A percentile compares a stretch with the other conserved stretches of the same genome.
These are phyloP conservation scores for Marisa cornuarietis DNA, from an alignment of 1,140 invertebrate species.

Conservation along the genomic window DNA sequence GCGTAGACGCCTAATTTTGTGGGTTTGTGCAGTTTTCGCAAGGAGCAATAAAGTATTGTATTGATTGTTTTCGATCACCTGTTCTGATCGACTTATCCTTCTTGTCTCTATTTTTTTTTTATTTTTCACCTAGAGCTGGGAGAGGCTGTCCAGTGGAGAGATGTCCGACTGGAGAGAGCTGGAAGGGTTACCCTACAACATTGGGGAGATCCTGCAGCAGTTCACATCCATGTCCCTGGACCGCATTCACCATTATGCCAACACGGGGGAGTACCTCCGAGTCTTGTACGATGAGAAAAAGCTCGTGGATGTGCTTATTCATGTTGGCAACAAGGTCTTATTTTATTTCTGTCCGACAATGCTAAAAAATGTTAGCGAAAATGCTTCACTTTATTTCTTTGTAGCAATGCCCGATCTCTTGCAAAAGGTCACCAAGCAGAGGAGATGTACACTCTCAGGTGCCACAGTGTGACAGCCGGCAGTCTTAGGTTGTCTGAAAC, in stretches of 20 bases:
- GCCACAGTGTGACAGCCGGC: no score
- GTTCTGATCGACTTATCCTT: not conserved
- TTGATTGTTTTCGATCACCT: not conserved
- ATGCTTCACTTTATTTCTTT: no score
- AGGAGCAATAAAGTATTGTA: not conserved
- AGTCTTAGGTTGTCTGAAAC: no score
- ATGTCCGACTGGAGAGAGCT: not conserved
- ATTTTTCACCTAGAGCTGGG: not conserved
- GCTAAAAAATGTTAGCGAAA: no score
- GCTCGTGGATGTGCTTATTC: slow-evolving; percentile 42
- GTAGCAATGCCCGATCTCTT: no score
- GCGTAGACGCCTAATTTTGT: not conserved
- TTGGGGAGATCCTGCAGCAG: slow-evolving; percentile 27
- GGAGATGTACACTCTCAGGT: no score
- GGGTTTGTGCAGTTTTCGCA: not conserved
- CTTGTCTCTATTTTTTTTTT: not conserved
- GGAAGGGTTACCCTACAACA: not conserved
- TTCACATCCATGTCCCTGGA: slow-evolving; percentile 33
- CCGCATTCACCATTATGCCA: slow-evolving; percentile 37
- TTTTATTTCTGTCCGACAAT: no score
- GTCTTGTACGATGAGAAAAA: slow-evolving; percentile 29
- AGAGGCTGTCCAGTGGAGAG: not conserved
- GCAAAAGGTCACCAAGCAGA: no score
- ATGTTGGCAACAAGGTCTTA: slow-evolving; percentile 28
- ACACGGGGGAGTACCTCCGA: slow-evolving; percentile 34